Base-by-base conservation (phyloP, 2,113 vertebrate genomes). In the Polypterus senegalus region DNA sequence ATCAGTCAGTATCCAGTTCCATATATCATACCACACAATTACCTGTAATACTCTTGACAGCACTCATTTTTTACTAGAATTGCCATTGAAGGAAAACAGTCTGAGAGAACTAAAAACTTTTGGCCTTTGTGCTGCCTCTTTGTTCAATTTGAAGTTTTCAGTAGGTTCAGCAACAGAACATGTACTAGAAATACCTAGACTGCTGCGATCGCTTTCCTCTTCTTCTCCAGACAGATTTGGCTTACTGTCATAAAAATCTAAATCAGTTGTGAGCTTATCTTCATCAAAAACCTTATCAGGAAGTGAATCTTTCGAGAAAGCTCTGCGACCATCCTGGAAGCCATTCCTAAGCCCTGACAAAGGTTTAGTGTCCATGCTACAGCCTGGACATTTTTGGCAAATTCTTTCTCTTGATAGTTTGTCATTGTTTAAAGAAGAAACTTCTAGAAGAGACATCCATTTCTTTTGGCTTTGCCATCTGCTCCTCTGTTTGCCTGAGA, bases 361-460 rank as follows among this genome's bases (percentile, higher is more conserved):
- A 27, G 56, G 56, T 6, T 58, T 6, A 9, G 7, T 1, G 27
- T 7, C 8, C 56, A 6, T 45, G 44, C 43, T 11, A 4, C 45
- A 47, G 46, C 2, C 46, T 58, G 44, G 56, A 5, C 8, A 27
- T 11, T 4, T 55, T 5, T 11, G 5, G 54, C 9, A 11, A 45
- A 7, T 58, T 49, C 45, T 47, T 49, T 3, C 46, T 55, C 10
- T 27, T 55, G 6, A 9, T 27, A 55, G 3, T 6, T 10, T 45
- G 56, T 9, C 56, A 7, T 58, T 9, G 43, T 4, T 53, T 43
- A 58, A 45, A 43, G 47, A 61, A 8, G 64, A 63, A 9, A 71
- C 65, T 49, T 71, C 70, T 43, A 69, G 27, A 9, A 69, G 66
- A 0, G 70, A 71, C 0, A 62, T 46, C 70, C 70, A 71, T 9